A percentile compares a stretch with the other conserved stretches of the same genome.
These are phyloP conservation scores for Equus przewalskii DNA, from an alignment of 2,113 vertebrate species.

Conservation along the genomic window DNA sequence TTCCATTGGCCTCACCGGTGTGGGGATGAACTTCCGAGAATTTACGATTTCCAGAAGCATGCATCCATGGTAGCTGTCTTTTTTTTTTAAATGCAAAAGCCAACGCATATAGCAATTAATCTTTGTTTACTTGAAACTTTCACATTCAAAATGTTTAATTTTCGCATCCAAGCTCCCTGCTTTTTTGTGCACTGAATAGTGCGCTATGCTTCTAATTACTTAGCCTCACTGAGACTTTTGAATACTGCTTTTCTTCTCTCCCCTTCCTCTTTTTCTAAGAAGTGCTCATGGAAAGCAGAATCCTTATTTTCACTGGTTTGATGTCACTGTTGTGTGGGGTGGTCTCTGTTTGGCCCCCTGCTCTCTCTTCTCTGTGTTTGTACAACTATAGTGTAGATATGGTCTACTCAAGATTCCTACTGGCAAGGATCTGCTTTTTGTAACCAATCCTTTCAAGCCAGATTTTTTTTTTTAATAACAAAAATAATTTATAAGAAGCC, in stretches of 20 bases:
- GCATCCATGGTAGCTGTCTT: background rate
- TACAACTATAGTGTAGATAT: constrained; percentile 29
- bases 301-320: constrained; percentile 68
- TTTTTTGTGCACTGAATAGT: background rate
- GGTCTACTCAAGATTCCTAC: background rate
- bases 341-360: constrained; percentile 18
- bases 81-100: background rate
- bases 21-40: background rate
- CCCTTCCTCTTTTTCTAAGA: background rate
- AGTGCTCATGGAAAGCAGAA: constrained; percentile 28
- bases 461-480: constrained; percentile 35
- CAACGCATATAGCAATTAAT: constrained; percentile 60
- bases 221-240: background rate
- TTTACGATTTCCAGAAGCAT: background rate
- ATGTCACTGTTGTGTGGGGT: constrained; percentile 1
- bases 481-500: background rate
- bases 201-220: background rate
- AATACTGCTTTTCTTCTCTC: background rate
- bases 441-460: constrained; percentile 73
- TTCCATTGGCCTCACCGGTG: background rate
- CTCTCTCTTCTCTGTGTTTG: constrained; percentile 74
- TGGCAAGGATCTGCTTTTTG: constrained; percentile 71
- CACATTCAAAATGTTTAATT: constrained; percentile 64
- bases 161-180: constrained; percentile 35
- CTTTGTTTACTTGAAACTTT: constrained; percentile 68